Percentiles rank a stretch among this genome's conserved stretches.
Evolutionary conservation across 2,797 vertebrate genomes (phyloP).

Genomic region (Spinus pinus): DNA sequence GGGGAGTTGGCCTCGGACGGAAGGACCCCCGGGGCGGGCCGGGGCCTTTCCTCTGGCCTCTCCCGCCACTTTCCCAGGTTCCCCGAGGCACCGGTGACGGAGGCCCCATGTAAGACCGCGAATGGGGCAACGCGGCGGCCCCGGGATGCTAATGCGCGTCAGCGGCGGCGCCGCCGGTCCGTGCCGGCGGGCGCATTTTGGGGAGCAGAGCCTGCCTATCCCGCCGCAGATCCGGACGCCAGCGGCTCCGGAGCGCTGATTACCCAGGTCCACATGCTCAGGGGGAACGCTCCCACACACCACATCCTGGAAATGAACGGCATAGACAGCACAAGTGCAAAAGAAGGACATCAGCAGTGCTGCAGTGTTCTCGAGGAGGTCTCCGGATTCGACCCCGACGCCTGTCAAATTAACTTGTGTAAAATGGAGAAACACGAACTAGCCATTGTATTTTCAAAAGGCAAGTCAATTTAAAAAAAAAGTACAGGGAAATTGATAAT

Average conservation of each 20-base stretch:
- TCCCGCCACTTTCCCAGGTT: neutral
- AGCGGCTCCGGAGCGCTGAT: neutral
- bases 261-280: accelerated
- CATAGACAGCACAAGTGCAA: neutral
- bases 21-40: neutral
- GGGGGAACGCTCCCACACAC: neutral
- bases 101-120: neutral
- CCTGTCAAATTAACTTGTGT: neutral
- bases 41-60: neutral
- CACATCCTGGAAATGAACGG: neutral
- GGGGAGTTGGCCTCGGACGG: too few relatives aligned
- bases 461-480: neutral
- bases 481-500: neutral
- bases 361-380: neutral
- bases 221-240: neutral
- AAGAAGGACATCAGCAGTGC: neutral
- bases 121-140: neutral
- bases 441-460: neutral
- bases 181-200: too few relatives aligned
- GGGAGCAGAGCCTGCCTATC: neutral
- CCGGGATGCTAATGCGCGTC: too few relatives aligned
- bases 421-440: neutral
- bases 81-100: neutral
- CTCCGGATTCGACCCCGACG: too few relatives aligned
- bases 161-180: too few relatives aligned